Conservation (phyloP, 1,140 invertebrate genomes). For the Drosophila sp. region DNA sequence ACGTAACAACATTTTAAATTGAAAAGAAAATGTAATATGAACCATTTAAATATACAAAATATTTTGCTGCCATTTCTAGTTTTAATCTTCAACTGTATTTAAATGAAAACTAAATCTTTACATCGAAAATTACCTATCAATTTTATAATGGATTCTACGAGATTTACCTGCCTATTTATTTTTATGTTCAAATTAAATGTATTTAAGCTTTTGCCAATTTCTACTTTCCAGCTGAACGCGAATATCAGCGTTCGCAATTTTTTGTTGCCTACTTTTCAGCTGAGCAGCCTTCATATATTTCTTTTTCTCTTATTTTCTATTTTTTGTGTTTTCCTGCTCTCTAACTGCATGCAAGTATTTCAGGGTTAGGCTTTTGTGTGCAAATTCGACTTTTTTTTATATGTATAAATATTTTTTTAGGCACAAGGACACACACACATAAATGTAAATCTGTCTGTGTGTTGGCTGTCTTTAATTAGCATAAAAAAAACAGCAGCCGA, state of each 20-base stretch:
- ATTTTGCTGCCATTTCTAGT: too few species aligned
- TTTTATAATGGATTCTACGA: too few species aligned
- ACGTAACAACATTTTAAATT: too few species aligned
- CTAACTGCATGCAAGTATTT: conserved; percentile 23
- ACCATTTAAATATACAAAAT: too few species aligned
- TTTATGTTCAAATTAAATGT: too few species aligned
- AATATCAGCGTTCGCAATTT: neutral
- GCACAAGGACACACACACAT: conserved; percentile 43
- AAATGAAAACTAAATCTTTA: too few species aligned
- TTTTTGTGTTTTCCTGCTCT: neutral
- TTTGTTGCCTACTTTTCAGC: conserved; percentile 16
- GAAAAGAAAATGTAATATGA: too few species aligned
- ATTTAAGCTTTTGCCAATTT: neutral
- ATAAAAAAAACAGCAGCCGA: conserved; percentile 34
- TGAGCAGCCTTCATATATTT: conserved; percentile 38
- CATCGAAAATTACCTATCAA: too few species aligned
- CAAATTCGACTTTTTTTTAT: conserved; percentile 32
- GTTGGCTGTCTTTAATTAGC: conserved; percentile 64
- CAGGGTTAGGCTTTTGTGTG: conserved; percentile 56
- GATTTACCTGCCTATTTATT: neutral
- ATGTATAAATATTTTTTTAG: conserved; percentile 36
- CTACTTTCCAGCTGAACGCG: conserved; percentile 10
- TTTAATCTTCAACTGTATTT: too few species aligned
- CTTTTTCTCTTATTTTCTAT: too few species aligned
- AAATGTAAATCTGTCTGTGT: conserved; percentile 4